Evolutionary conservation across 1,140 invertebrate species (phyloP).

Genomic region (Mercenaria mercenaria): DNA sequence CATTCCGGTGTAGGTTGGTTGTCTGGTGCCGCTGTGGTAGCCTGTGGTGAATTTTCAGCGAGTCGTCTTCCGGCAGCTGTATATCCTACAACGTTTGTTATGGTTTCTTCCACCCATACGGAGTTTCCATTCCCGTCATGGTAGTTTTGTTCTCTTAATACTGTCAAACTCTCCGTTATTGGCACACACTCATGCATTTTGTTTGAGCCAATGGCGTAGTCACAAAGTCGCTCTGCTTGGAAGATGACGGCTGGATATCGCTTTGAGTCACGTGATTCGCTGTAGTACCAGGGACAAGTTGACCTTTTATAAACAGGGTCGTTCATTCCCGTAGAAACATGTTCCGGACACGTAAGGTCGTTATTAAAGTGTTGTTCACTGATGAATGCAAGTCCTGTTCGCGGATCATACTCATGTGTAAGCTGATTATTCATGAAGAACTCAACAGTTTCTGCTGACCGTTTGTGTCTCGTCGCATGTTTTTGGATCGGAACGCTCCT

Average conservation of each 20-base stretch:
- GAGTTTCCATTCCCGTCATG: not conserved
- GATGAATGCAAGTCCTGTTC: not conserved
- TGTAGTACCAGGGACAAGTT: slow-evolving; percentile 59
- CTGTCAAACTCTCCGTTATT: not conserved
- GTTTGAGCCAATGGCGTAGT: slow-evolving; percentile 9
- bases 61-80: slow-evolving; percentile 7
- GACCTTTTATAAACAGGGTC: slow-evolving; percentile 59
- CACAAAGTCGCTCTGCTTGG: slow-evolving; percentile 37
- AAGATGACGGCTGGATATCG: slow-evolving; percentile 46
- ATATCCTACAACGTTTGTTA: not conserved
- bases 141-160: not conserved
- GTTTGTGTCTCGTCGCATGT: not conserved
- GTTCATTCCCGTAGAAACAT: not conserved
- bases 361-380: not conserved
- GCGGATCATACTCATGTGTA: too few species aligned
- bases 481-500: not conserved
- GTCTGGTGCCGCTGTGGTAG: not conserved
- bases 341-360: not conserved
- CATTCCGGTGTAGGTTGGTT: not conserved
- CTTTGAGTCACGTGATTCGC: not conserved
- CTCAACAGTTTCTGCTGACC: not conserved
- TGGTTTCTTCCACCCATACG: not conserved
- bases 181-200: not conserved
- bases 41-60: not conserved
- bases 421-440: not conserved